These are phyloP conservation scores for Melieria picta DNA, from an alignment of 2,888 invertebrate genomes.

Conservation along the genomic window DNA sequence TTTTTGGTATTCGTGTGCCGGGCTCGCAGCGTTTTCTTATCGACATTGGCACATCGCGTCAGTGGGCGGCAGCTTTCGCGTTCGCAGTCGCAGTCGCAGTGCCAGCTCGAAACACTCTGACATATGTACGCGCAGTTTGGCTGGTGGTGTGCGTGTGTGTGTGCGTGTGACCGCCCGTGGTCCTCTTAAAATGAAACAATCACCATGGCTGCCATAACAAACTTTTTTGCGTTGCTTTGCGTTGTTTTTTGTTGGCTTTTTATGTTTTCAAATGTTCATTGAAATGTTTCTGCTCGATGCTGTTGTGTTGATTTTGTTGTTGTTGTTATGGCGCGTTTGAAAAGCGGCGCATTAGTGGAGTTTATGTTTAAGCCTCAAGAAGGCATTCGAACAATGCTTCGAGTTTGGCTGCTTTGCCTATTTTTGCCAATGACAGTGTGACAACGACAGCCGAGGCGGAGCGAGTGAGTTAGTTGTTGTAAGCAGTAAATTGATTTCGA, in stretches of 20 bases:
- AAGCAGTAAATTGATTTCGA: slow-evolving; percentile 55
- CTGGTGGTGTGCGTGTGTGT: background rate
- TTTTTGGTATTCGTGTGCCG: slow-evolving; percentile 12
- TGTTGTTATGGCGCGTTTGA: background rate
- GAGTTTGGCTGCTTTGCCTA: too few species aligned
- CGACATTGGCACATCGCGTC: slow-evolving; percentile 13
- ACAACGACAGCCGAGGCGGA: background rate
- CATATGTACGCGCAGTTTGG: background rate
- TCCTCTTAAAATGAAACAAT: background rate
- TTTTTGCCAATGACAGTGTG: too few species aligned
- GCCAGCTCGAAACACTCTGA: too few species aligned
- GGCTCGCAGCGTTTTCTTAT: slow-evolving; percentile 12
- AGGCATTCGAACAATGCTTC: slow-evolving; percentile 23
- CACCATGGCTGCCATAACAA: background rate
- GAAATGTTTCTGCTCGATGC: background rate
- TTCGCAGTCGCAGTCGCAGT: background rate
- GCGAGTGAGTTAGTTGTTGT: background rate
- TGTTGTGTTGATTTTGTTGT: background rate
- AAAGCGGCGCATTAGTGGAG: slow-evolving; percentile 52
- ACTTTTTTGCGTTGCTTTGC: background rate
- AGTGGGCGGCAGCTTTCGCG: background rate
- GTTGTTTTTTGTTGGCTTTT: slow-evolving; percentile 8
- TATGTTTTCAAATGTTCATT: slow-evolving; percentile 6
- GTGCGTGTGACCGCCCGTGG: background rate
- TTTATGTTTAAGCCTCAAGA: slow-evolving; percentile 54